These are phyloP conservation scores for Psephotus haematonotus DNA, from an alignment of 2,113 vertebrate genomes.

Conservation along the genomic window DNA sequence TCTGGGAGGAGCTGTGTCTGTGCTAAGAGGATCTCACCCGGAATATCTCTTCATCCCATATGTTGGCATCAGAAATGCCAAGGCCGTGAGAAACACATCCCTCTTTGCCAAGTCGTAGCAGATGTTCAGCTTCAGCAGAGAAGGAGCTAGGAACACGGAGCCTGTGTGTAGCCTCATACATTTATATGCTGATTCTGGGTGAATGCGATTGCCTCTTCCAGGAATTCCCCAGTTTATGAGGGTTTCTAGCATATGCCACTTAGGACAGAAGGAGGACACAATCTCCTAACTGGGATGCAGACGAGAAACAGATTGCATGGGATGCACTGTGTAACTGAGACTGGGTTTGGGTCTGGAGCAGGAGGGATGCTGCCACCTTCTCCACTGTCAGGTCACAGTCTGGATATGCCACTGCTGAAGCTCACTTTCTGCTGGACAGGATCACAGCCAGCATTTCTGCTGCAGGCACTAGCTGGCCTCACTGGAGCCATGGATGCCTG, in stretches of 20 bases:
- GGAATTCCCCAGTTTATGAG: not conserved
- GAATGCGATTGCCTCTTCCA: not conserved
- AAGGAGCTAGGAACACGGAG: not conserved
- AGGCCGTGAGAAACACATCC: not conserved
- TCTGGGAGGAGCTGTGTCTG: not conserved
- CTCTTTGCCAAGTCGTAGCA: constrained; percentile 8
- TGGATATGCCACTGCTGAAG: not conserved
- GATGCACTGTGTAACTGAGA: not conserved
- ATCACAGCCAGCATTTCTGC: not conserved
- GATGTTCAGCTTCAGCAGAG: constrained; percentile 4
- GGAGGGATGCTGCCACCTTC: not conserved
- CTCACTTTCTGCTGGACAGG: not conserved
- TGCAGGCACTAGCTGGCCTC: not conserved
- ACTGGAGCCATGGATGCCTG: not conserved
- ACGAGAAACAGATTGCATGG: not conserved
- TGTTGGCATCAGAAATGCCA: not conserved
- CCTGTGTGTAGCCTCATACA: not conserved
- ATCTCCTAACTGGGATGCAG: not conserved
- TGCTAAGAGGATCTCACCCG: not conserved
- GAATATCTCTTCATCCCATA: not conserved
- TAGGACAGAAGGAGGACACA: not conserved
- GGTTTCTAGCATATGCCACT: not conserved
- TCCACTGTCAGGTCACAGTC: not conserved
- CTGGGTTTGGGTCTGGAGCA: not conserved
- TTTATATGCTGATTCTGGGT: not conserved